Conservation (phyloP, 2,888 invertebrate genomes). For the Magallana nippona region DNA sequence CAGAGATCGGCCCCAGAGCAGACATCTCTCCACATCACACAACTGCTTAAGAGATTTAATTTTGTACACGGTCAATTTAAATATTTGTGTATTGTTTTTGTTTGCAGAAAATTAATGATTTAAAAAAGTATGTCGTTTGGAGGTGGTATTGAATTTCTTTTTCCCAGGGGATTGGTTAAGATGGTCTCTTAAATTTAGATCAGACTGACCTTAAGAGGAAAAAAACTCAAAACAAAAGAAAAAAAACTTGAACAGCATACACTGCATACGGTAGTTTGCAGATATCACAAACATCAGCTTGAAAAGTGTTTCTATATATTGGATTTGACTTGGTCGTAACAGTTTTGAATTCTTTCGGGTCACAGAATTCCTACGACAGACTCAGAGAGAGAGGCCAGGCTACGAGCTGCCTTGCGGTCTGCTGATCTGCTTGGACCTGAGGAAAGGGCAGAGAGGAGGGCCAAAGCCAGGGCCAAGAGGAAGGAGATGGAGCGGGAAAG, state of each 20-base stretch:
- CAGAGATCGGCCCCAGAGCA: not conserved
- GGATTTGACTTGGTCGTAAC: not conserved
- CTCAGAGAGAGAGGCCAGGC: slow-evolving; percentile 68
- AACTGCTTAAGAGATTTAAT: not conserved
- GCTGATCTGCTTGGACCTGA: slow-evolving; percentile 74
- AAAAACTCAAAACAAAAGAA: too few species aligned
- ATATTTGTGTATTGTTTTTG: slow-evolving; percentile 19
- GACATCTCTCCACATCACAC: not conserved
- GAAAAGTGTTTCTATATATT: not conserved
- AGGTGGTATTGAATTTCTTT: slow-evolving; percentile 7
- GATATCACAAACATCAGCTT: not conserved
- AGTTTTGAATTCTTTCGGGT: not conserved
- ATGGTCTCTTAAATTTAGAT: not conserved
- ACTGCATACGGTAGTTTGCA: too few species aligned
- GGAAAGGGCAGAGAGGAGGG: slow-evolving; percentile 59
- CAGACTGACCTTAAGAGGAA: not conserved
- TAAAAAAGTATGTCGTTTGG: slow-evolving; percentile 12
- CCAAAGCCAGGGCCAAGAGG: slow-evolving; percentile 66
- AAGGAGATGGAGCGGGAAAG: slow-evolving; percentile 77
- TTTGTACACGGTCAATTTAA: not conserved
- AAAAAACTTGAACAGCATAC: too few species aligned
- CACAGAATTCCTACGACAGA: slow-evolving; percentile 72
- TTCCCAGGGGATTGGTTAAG: not conserved
- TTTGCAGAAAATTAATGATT: slow-evolving; percentile 4
- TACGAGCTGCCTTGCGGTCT: slow-evolving; percentile 61